Conservation (phyloP, 2,113 vertebrate genomes). For the Syrmaticus mikado region DNA sequence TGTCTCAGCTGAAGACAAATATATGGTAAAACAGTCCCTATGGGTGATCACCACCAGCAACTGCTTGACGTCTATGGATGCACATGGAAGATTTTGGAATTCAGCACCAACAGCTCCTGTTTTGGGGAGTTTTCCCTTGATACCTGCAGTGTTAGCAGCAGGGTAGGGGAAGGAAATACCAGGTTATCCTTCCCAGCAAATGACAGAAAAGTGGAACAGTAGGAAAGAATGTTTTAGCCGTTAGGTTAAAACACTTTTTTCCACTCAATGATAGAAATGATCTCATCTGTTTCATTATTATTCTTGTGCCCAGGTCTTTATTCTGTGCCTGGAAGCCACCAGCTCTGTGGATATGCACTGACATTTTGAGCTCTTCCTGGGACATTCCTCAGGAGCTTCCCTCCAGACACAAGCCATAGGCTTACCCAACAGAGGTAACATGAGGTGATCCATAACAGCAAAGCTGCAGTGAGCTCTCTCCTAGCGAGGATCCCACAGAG, state of each 20-base stretch:
- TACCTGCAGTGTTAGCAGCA: not conserved
- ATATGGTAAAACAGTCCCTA: accelerated
- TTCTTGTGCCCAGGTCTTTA: not conserved
- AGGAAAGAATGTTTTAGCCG: slow-evolving; percentile 11
- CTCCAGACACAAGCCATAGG: not conserved
- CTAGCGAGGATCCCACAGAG: not conserved
- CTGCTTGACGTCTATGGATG: not conserved
- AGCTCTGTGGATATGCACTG: not conserved
- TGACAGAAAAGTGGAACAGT: slow-evolving; percentile 15
- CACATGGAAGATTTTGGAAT: not conserved
- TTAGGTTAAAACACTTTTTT: not conserved
- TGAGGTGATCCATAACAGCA: not conserved
- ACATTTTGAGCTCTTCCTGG: not conserved
- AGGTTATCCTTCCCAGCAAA: not conserved
- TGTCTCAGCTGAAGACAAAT: not conserved
- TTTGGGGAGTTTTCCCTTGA: not conserved
- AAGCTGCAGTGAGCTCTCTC: not conserved
- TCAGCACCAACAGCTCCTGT: not conserved
- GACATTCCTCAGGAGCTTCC: not conserved
- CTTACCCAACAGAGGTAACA: not conserved
- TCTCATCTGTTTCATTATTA: not conserved
- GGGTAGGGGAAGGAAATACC: not conserved
- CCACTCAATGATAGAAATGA: not conserved
- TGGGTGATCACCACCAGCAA: not conserved
- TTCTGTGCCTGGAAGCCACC: not conserved